phyloP scores from a whole-genome alignment of 2,113 vertebrate species.

The Baryphthengus martii region DNA sequence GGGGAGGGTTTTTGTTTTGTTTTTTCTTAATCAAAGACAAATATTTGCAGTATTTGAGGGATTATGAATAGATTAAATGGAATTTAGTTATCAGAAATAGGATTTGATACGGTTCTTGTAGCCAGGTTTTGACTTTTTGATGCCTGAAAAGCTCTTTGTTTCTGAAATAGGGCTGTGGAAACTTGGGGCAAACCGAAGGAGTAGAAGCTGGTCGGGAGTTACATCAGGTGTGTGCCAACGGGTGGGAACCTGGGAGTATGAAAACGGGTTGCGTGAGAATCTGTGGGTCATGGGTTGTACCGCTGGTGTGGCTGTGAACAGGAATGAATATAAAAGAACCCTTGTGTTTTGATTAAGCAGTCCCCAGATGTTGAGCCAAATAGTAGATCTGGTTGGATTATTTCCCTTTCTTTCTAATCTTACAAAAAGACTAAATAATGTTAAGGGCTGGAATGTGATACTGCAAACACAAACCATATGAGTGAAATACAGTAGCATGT shows the following conservation, averaged over 20 bases:
- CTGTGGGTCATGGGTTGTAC: too few relatives aligned
- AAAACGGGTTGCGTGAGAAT: fast-evolving
- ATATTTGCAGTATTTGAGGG: not conserved
- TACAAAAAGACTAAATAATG: constrained; percentile 9
- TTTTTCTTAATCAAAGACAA: not conserved
- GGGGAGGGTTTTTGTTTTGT: not conserved
- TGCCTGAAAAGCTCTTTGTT: constrained; percentile 30
- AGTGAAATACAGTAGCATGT: not conserved
- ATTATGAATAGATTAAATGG: constrained; percentile 34
- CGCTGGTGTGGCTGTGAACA: fast-evolving
- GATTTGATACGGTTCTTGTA: not conserved
- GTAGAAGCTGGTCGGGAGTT: fast-evolving
- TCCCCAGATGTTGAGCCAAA: not conserved
- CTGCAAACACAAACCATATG: not conserved
- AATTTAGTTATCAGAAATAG: constrained; percentile 28
- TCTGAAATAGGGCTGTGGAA: not conserved
- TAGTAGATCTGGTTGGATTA: not conserved
- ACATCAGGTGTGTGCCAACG: fast-evolving
- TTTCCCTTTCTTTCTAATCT: constrained; percentile 1
- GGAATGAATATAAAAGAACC: not conserved
- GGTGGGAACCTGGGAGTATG: fast-evolving
- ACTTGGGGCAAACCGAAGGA: not conserved
- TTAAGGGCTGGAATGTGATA: not conserved
- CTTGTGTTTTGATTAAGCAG: not conserved
- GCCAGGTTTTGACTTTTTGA: not conserved